A percentile compares a stretch with the other conserved stretches of the same genome.
These are phyloP conservation scores for Drosophila atroscutellata DNA, from an alignment of 2,888 invertebrate genomes.

Conservation along the genomic window DNA sequence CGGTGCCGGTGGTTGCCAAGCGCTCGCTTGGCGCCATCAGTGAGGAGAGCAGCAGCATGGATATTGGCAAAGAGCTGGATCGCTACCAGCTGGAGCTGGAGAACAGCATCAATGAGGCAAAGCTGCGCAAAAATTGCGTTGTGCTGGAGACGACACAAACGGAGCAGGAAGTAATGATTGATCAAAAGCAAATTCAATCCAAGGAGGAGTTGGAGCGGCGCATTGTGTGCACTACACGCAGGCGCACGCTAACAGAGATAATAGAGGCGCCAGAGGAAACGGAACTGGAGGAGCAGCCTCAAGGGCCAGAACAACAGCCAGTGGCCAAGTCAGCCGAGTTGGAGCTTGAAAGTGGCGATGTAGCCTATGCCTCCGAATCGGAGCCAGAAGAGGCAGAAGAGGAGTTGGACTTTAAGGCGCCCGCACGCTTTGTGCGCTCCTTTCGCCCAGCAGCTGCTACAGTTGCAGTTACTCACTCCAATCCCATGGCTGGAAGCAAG, in stretches of 20 bases:
- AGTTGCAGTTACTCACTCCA: not conserved
- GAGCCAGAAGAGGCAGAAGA: constrained; percentile 57
- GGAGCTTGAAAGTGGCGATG: constrained; percentile 44
- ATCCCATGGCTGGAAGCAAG: constrained; percentile 54
- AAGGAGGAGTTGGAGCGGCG: constrained; percentile 50
- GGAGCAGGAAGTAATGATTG: constrained; percentile 30
- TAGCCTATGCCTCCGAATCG: constrained; percentile 66
- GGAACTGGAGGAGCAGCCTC: not conserved
- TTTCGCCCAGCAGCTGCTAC: constrained; percentile 74
- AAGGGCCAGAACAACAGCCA: not conserved
- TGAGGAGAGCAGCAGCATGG: constrained; percentile 82
- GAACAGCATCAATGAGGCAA: constrained; percentile 85
- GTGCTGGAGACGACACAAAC: constrained; percentile 29
- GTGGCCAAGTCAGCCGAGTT: not conserved
- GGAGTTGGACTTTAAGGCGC: constrained; percentile 73
- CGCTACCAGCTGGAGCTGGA: constrained; percentile 84
- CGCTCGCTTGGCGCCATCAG: constrained; percentile 79
- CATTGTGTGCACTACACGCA: constrained; percentile 54
- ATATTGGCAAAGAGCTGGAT: constrained; percentile 84
- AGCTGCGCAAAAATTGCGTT: constrained; percentile 73
- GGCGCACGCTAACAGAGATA: constrained; percentile 64
- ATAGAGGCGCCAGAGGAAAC: constrained; percentile 56
- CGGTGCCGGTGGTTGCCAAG: constrained; percentile 45
- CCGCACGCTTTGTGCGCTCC: constrained; percentile 83
- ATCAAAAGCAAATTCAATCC: constrained; percentile 21